Evolutionary conservation across 2,113 vertebrate species (phyloP), one percentile per base, ranked within the genome.

Genomic region (Tauraco erythrolophus): DNA sequence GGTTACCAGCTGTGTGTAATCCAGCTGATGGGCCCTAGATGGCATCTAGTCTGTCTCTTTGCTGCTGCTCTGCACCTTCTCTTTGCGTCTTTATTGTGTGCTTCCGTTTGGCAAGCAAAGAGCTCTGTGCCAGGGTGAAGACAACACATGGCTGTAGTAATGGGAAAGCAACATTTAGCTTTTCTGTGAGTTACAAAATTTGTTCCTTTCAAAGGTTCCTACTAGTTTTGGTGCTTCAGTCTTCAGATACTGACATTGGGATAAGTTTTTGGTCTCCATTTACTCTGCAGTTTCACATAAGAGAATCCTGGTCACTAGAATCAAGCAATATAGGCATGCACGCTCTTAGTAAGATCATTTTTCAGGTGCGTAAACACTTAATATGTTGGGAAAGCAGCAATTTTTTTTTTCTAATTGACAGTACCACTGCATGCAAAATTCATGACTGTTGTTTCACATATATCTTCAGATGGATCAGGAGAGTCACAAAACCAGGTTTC

Each of bases 91-190:
- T 62, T 25, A 1, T 3, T 27, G 27, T 0, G 14, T 37, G 41
- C 35, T 83, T 10, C n/a, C 24, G 39, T 64, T 58, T 2, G 37
- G 45, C 13, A 9, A 19, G 28, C 2, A n/a, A 45, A 21, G 41
- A 62, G 48, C 2, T 9, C 7, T 0, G 27, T 46, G 39, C 33
- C 1, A 9, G 58, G 7, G 1, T 41, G 35, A 23, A 46, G 53
- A 30, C 27, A 50, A 25, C 48, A 12, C 6, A 1, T 11, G 46
- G 28, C 23, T 35, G 12, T 35, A 51, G 37, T 11, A 23, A 12
- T 22, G 28, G 57, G 31, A 33, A 81, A 78, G 41, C 37, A 62
- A 7, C 17, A 2, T 6, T 35, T 19, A 56, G 69, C 16, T 10
- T 72, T 85, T 69, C 27, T 41, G 35, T 48, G 54, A 77, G 15